Base-by-base conservation (phyloP, 2,113 vertebrate species). In the Pseudorasbora parva region DNA sequence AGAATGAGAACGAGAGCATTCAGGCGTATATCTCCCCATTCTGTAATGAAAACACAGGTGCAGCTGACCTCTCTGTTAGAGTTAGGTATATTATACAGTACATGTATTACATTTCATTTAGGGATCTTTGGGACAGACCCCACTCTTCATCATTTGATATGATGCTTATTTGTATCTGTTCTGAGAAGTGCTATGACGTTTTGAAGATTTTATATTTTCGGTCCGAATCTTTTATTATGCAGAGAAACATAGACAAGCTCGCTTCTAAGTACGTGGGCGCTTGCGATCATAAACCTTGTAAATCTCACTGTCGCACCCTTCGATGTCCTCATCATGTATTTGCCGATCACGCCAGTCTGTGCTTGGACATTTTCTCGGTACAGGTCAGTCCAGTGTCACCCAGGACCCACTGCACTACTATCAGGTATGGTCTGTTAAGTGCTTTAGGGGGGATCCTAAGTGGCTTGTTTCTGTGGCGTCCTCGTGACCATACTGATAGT, bases 111-210 rank as follows among this genome's bases (percentile, higher is more conserved):
- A 30, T 71, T 43, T 71, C 15, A 68, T 8, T 14, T 62, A 30
- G 4, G 11, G 41, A 71, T n/a, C 23, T 27, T 27, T 27, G 45
- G 72, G 72, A 74, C 72, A 74, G 47, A 51, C 14, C 72, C 23
- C 23, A 51, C 72, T 30, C 59, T 33, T 82, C 59, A 85, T 84
- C 41, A 45, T 84, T 71, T 86, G 45, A 76, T 51, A 78, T 69
- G 77, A 74, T 82, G 51, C 37, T 54, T 27, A 84, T 82, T 72
- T 82, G 81, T 79, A 82, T 68, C 66, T 54, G 54, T 76, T 72
- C 62, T 73, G 75, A 86, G 21, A 88, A 82, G 85, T 90, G 78
- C 85, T 88, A 33, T 86, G 56, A 90, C 12, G 43, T 84, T 81
- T 78, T 81, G 25, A 84, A 86, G 21, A 82, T 86, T 84, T 86